Base-by-base conservation (phyloP, 2,113 vertebrate genomes). In the Trachemys scripta region DNA sequence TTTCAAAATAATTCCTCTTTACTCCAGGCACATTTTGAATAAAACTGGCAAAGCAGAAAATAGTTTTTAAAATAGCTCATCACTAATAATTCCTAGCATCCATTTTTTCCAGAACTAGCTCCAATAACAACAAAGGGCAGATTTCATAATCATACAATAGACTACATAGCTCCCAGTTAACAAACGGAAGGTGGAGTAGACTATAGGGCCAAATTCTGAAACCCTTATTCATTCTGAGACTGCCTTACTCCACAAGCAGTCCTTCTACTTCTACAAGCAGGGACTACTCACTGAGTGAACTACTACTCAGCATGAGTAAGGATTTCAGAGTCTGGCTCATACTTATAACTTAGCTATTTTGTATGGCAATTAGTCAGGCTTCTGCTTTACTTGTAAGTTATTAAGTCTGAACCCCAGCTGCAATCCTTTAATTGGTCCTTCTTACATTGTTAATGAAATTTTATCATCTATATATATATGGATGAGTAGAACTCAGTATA, bases 391-490 rank as follows among this genome's bases (percentile, higher is more conserved):
- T 79, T 69, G 35, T 35, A 80, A 82, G 38, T 79, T 91, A 94
- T 47, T n/a, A 75, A 5, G 76, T 94, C 79, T 84, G 94, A 93
- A 89, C n/a, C 59, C 86, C 47, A 94, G 90, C 57, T 89, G 45
- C 27, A 81, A 85, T 95, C 92, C 57, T 80, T 62, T 88, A 59
- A 94, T 94, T 92, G 93, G 87, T 90, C 80, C 45, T 45, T 53
- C 78, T 86, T 86, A 0, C 1, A 53, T 82, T 88, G 19, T 27
- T 91, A 92, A 31, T 35, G 75, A 81, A 92, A 88, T 88, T 47
- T 65, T 85, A 83, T 4, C 76, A 87, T 24, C 25, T 72, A 8
- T 31, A 62, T 31, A 62, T 31, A 7, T 27, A 87, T 85, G 87
- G 79, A 19, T 53, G 80, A 85, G 31, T 35, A n/a, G 35, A 95